Percentiles rank a stretch among this genome's conserved stretches.
Conservation (phyloP, 1,140 invertebrate genomes). For the Hylaeus volcanicus region DNA sequence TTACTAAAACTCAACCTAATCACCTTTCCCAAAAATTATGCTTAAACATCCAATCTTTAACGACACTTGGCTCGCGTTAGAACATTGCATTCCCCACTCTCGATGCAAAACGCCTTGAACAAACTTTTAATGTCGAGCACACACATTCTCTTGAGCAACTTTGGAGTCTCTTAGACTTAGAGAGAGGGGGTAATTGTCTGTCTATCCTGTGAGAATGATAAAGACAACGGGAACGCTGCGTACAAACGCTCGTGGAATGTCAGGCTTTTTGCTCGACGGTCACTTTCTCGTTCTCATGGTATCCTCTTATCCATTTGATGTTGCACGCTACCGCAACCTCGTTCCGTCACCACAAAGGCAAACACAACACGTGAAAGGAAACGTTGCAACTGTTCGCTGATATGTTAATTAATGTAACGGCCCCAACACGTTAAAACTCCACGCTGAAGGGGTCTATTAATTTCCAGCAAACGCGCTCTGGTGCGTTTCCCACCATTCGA, state of each 20-base stretch:
- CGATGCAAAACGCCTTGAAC: neutral
- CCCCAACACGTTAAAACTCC: neutral
- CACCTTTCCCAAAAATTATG: no score
- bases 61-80: neutral
- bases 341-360: slow-evolving; percentile 29
- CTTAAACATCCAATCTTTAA: no score
- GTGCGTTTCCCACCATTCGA: no score
- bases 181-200: neutral
- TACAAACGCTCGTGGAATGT: slow-evolving; percentile 9
- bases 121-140: neutral
- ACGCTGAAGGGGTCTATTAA: neutral
- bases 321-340: slow-evolving; percentile 52
- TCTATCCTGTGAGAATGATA: neutral
- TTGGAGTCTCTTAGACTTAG: neutral
- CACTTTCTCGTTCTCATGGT: slow-evolving; percentile 55
- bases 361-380: slow-evolving; percentile 12
- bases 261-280: slow-evolving; percentile 31
- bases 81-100: neutral
- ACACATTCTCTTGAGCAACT: no score
- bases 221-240: neutral
- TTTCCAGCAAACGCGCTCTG: no score
- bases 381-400: slow-evolving; percentile 7
- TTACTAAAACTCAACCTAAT: no score
- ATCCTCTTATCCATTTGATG: slow-evolving; percentile 41
- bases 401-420: slow-evolving; percentile 3